These are phyloP conservation scores for Taenioides sp. DNA, from an alignment of 2,797 vertebrate genomes.

Conservation along the genomic window DNA sequence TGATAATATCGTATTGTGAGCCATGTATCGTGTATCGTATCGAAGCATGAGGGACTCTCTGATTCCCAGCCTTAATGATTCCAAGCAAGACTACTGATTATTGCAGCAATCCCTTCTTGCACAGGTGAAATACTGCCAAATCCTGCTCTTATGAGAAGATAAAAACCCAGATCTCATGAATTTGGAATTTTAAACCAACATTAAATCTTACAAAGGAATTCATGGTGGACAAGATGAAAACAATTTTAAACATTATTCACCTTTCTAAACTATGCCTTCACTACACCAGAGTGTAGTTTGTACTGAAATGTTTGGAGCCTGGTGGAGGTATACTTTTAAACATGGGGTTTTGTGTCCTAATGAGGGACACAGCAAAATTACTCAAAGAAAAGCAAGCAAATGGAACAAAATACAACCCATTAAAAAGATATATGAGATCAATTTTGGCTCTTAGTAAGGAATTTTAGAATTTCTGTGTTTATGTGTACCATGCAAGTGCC, in stretches of 20 bases:
- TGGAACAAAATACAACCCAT: not conserved
- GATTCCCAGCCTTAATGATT: too few species aligned
- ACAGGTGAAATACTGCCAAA: too few species aligned
- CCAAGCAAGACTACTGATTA: too few species aligned
- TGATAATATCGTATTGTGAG: too few species aligned
- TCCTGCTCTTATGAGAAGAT: conserved; percentile 31
- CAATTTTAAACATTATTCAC: not conserved
- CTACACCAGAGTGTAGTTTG: too few species aligned
- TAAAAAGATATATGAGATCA: not conserved
- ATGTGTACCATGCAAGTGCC: conserved; percentile 12
- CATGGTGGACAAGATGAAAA: not conserved
- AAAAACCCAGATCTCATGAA: not conserved
- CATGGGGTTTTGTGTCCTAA: too few species aligned
- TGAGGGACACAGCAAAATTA: not conserved
- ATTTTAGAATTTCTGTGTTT: not conserved
- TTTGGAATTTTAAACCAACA: not conserved
- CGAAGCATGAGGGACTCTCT: too few species aligned
- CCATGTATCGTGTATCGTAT: too few species aligned
- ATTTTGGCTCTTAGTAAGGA: too few species aligned
- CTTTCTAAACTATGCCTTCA: conserved; percentile 1
- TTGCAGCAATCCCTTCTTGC: too few species aligned
- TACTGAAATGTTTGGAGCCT: too few species aligned
- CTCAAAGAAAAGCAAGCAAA: not conserved
- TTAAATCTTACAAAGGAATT: not conserved
- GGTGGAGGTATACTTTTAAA: too few species aligned